A percentile compares a stretch with the other conserved stretches of the same genome.
phyloP scores from a whole-genome alignment of 2,113 vertebrate species.

The Muntiacus muntjak region DNA sequence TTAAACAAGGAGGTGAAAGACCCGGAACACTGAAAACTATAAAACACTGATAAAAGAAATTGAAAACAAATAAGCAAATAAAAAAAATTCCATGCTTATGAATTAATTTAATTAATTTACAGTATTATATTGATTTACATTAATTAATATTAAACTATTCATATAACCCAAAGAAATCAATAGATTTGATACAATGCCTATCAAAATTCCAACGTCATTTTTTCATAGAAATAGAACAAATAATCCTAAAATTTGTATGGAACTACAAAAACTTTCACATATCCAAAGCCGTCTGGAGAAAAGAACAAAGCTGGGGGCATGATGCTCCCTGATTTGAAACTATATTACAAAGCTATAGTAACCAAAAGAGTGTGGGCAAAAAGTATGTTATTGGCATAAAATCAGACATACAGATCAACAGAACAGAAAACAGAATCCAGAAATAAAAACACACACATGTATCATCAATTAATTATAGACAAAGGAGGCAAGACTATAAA shows the following conservation, averaged over 20 bases:
- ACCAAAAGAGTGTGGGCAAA: neutral
- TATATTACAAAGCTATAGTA: neutral
- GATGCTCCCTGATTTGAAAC: neutral
- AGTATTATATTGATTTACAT: neutral
- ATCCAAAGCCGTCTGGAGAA: neutral
- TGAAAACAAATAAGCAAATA: neutral
- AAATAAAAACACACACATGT: neutral
- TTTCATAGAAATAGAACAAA: neutral
- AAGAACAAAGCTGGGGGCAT: neutral
- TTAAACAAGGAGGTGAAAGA: neutral
- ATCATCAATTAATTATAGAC: neutral
- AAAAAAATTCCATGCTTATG: neutral
- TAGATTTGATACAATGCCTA: neutral
- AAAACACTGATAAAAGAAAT: neutral
- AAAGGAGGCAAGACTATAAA: neutral
- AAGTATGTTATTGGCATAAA: neutral
- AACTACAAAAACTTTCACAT: neutral
- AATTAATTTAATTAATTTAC: neutral
- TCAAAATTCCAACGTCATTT: neutral
- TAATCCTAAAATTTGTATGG: neutral
- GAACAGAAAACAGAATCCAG: neutral
- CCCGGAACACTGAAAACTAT: neutral
- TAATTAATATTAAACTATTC: neutral
- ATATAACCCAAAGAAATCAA: neutral
- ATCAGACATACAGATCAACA: neutral